A percentile compares a stretch with the other conserved stretches of the same genome.
phyloP scores from a whole-genome alignment of 2,797 vertebrate species.

The Leucoraja ocellata region DNA sequence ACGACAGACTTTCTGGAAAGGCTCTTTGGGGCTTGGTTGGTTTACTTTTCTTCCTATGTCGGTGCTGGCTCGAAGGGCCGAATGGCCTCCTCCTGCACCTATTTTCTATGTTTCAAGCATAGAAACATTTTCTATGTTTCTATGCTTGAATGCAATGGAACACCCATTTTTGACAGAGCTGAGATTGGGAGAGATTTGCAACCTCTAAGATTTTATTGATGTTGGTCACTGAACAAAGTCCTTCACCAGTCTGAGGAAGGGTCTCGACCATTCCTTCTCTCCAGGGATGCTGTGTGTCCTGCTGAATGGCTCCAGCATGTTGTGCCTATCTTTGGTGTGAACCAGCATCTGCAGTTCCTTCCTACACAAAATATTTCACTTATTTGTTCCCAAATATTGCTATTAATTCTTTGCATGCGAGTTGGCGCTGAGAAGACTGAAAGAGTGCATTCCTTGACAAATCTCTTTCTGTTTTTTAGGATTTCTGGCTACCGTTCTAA shows the following conservation, averaged over 20 bases:
- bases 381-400: neutral
- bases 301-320: no score
- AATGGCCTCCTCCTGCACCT: no score
- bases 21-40: neutral
- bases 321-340: no score
- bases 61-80: no score
- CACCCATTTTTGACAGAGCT: no score
- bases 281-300: no score
- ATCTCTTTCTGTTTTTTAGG: constrained; percentile 3
- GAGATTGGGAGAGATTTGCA: neutral
- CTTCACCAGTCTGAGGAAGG: neutral
- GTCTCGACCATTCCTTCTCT: no score
- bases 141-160: neutral
- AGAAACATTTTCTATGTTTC: no score
- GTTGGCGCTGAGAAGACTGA: neutral
- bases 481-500: neutral
- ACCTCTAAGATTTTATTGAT: neutral
- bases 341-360: no score
- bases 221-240: neutral
- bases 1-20: neutral
- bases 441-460: neutral
- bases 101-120: no score
- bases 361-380: neutral
- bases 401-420: neutral
- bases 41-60: neutral